A percentile compares a stretch with the other conserved stretches of the same genome.
phyloP scores from a whole-genome alignment of 2,797 vertebrate species.

The Sus cebifrons region DNA sequence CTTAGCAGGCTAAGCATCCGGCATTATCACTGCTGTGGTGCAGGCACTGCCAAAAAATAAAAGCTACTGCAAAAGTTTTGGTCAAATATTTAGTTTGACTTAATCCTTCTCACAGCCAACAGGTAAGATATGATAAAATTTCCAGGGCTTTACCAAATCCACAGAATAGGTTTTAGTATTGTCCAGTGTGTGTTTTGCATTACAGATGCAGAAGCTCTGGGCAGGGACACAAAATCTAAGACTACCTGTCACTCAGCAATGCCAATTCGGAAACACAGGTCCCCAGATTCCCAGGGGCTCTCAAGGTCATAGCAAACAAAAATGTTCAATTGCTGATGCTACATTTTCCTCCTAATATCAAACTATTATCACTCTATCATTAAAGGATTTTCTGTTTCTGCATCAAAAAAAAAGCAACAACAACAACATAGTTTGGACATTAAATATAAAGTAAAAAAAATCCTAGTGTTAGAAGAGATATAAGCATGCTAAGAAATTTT shows the following conservation, averaged over 20 bases:
- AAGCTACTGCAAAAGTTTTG: not conserved
- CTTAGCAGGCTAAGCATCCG: no score
- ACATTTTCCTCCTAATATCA: not conserved
- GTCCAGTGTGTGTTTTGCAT: not conserved
- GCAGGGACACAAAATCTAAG: not conserved
- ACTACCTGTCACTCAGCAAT: not conserved
- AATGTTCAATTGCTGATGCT: not conserved
- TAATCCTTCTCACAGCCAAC: not conserved
- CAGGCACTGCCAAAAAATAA: not conserved
- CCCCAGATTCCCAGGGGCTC: not conserved
- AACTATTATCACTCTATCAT: not conserved
- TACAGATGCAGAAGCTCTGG: not conserved
- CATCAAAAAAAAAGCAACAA: not conserved
- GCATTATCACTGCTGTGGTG: no score
- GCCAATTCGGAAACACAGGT: not conserved
- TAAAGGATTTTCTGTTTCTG: constrained; percentile 45
- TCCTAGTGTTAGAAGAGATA: not conserved
- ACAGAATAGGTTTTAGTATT: not conserved
- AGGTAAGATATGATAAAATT: constrained; percentile 20
- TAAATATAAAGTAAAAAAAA: constrained; percentile 21
- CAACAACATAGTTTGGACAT: not conserved
- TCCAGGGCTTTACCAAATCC: constrained; percentile 13
- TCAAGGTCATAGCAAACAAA: not conserved
- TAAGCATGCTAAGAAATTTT: constrained; percentile 28
- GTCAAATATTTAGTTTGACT: not conserved